Evolutionary conservation across 2,797 vertebrate genomes (phyloP), one percentile per base, ranked within the genome.

Genomic region (Oreortyx pictus): DNA sequence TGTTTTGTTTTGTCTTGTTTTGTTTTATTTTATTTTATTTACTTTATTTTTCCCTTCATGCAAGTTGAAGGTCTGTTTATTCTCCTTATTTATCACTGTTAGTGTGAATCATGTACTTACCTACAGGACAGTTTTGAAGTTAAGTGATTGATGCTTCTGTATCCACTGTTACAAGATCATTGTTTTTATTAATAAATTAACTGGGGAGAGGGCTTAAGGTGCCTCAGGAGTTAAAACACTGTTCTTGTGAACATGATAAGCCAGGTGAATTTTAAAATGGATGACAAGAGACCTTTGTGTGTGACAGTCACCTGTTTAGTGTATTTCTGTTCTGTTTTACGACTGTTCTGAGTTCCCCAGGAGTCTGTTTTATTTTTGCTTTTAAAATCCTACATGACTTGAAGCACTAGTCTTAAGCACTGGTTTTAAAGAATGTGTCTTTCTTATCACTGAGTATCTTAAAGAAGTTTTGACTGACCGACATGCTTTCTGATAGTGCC

Each of bases 241-340:
- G 3, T 60, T 89, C 82, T 52, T 65, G 29, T 60, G 85, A 67
- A 31, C 24, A 5, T 25, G 7, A 82, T 86, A 57, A 70, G 11
- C 14, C 12, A 68, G 35, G 14, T 71, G 25, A 5, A n/a, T 70
- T 91, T 84, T 39, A 71, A 77, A 73, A 65, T 64, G 0, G 66
- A 24, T 92, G 89, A 39, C 39, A 65, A 5, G 0, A 2, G 65
- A 37, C n/a, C 61, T 89, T 77, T 77, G 18, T 70, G 31, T 64
- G 61, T 64, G 61, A 43, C 61, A 14, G 74, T 29, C 75, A 0
- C 49, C 70, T 65, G 11, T 89, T 60, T 44, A 54, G 74, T 37
- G 10, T 59, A 14, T 70, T 90, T 95, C 68, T 84, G 47, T 92
- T 22, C 25, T 62, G 35, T 88, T 77, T 77, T 95, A 81, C 50